Evolutionary conservation across 2,888 invertebrate species (phyloP).

Genomic region (Ommatoiulus sabulosus): DNA sequence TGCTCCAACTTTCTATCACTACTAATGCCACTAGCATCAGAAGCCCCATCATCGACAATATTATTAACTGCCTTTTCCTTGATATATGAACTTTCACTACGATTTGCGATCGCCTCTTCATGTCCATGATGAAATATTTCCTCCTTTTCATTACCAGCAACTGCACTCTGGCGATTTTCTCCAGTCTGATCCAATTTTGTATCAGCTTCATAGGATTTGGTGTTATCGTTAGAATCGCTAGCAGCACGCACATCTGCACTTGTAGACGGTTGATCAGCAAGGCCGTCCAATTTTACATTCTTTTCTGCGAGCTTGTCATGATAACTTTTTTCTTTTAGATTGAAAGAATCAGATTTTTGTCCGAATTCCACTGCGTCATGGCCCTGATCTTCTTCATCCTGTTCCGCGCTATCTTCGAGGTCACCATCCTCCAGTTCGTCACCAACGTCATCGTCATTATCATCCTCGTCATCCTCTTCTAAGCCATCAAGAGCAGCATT

Average conservation of each 20-base stretch:
- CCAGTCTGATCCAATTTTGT: not conserved
- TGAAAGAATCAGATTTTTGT: not conserved
- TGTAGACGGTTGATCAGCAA: not conserved
- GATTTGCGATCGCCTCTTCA: not conserved
- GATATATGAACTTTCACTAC: not conserved
- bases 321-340: slow-evolving; percentile 13
- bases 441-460: slow-evolving; percentile 3
- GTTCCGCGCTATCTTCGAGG: not conserved
- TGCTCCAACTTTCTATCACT: not conserved
- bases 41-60: not conserved
- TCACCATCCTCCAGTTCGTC: slow-evolving; percentile 32
- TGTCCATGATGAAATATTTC: not conserved
- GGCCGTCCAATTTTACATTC: not conserved
- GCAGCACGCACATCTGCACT: not conserved
- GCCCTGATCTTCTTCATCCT: not conserved
- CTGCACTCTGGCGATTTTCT: not conserved
- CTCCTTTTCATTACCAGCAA: not conserved
- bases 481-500: not conserved
- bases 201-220: not conserved
- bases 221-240: not conserved
- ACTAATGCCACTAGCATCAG: not conserved
- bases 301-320: not conserved
- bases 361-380: not conserved
- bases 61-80: not conserved
- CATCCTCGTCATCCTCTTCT: slow-evolving; percentile 16